Conservation (phyloP, 1,140 invertebrate species). For the Drosophila burlai region DNA sequence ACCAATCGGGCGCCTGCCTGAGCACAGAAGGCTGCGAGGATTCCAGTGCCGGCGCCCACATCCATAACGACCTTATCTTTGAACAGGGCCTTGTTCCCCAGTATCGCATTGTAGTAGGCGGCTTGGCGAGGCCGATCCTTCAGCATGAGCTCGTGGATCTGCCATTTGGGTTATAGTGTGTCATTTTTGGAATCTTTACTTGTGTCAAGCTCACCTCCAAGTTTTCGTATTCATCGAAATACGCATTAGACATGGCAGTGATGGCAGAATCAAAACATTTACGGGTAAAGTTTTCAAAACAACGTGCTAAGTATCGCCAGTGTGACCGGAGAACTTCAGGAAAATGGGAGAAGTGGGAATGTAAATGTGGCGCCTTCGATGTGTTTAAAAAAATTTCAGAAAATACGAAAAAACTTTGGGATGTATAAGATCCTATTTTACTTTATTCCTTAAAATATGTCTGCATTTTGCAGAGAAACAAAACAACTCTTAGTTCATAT, state of each 20-base stretch:
- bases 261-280: constrained; percentile 20
- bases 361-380: neutral
- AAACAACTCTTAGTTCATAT: neutral
- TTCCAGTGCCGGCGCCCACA: constrained; percentile 98
- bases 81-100: constrained; percentile 89
- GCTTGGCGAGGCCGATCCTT: constrained; percentile 92
- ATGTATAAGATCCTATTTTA: neutral
- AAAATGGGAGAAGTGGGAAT: neutral
- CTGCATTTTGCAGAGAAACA: neutral
- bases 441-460: constrained; percentile 23
- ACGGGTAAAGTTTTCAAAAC: constrained; percentile 32
- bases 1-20: constrained; percentile 97
- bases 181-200: neutral
- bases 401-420: neutral
- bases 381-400: neutral
- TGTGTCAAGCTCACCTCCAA: constrained; percentile 51
- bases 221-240: constrained; percentile 76
- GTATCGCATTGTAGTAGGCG: constrained; percentile 93
- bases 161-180: constrained; percentile 11
- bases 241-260: constrained; percentile 42
- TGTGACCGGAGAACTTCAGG: neutral
- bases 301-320: constrained; percentile 24
- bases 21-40: constrained; percentile 97
- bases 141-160: constrained; percentile 93
- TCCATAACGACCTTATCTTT: constrained; percentile 94